These are phyloP conservation scores for Tetramorium simillimum DNA, from an alignment of 1,140 invertebrate genomes.

Conservation along the genomic window DNA sequence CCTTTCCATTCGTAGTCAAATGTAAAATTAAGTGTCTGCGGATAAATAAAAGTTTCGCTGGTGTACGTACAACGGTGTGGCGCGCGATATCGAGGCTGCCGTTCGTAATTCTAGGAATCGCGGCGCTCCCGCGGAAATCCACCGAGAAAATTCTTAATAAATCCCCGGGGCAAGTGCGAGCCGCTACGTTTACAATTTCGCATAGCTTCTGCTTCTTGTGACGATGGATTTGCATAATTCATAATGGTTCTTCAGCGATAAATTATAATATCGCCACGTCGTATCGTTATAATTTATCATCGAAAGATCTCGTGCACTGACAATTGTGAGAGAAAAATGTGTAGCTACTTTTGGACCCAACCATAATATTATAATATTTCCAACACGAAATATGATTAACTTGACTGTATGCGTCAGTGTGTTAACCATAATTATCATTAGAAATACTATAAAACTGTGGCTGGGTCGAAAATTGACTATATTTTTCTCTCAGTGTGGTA, in stretches of 20 bases:
- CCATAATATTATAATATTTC: no score
- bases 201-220: neutral
- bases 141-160: constrained; percentile 58
- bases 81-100: neutral
- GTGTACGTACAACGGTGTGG: neutral
- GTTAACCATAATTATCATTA: no score
- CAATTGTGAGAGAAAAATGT: no score
- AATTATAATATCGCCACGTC: neutral
- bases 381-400: no score
- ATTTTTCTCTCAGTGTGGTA: no score
- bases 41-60: constrained; percentile 34
- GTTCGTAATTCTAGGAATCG: constrained; percentile 16
- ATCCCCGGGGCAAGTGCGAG: neutral
- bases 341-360: no score
- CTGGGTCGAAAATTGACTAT: no score
- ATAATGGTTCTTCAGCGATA: neutral
- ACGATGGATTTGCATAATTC: neutral
- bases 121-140: neutral
- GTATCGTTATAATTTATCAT: neutral
- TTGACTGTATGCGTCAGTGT: no score
- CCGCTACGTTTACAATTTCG: constrained; percentile 6
- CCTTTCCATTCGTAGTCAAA: constrained; percentile 45
- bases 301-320: neutral
- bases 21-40: constrained; percentile 40
- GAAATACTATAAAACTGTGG: no score